A percentile compares a stretch with the other conserved stretches of the same genome.
Evolutionary conservation across 2,113 vertebrate species (phyloP).

Genomic region (Grallaria varia): DNA sequence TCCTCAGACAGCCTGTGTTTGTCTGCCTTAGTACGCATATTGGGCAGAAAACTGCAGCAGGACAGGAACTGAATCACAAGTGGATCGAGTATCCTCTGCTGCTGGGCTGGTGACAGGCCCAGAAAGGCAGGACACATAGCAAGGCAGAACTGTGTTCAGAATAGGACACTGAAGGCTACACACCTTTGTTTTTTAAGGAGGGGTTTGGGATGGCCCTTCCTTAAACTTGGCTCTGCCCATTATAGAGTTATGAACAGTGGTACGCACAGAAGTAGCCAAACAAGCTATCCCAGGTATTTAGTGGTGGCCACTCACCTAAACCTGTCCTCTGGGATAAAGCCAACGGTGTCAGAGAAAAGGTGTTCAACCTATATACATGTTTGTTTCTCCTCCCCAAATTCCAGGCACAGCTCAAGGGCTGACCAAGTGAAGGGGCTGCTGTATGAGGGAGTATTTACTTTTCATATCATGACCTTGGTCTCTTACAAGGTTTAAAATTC

Average conservation of each 20-base stretch:
- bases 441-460: neutral
- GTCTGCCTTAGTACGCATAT: neutral
- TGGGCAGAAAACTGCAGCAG: conserved; percentile 3
- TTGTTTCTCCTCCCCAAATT: conserved; percentile 4
- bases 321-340: neutral
- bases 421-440: neutral
- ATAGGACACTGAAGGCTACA: neutral
- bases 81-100: neutral
- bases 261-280: neutral
- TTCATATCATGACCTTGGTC: neutral
- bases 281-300: neutral
- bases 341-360: rapidly evolving
- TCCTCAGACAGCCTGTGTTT: neutral
- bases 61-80: conserved; percentile 43
- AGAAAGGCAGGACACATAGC: neutral
- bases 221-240: neutral
- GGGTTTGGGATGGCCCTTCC: neutral
- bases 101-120: neutral
- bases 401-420: conserved; percentile 2
- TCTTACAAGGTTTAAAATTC: neutral
- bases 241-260: neutral
- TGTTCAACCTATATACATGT: neutral
- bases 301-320: neutral
- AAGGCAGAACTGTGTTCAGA: neutral
- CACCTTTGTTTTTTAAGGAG: neutral